Evolutionary conservation across 1,140 invertebrate genomes (phyloP), one percentile per base, ranked within the genome.

Genomic region (Calephelis nemesis): DNA sequence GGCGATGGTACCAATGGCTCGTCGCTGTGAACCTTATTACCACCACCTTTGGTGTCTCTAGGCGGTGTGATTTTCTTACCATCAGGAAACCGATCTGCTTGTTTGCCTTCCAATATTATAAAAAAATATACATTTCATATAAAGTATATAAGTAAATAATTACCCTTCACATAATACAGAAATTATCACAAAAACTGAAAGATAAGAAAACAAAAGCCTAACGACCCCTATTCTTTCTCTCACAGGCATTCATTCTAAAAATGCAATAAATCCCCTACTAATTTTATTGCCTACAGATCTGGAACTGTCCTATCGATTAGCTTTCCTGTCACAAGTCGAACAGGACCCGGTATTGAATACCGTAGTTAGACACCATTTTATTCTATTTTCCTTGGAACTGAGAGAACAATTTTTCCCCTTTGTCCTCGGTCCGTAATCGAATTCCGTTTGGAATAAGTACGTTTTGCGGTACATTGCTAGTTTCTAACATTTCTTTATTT

Each of bases 381-480:
- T 78, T 84, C 78, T 81, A 80, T 82, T 82, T 79, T 67, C 69
- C 74, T 72, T 76, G 70, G 71, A 75, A 70, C 68, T 64, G 69
- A 67, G 63, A 64, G 75, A 75, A 77, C 71, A 78, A 83, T 83
- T 84, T 83, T 84, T 85, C 78, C 79, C 82, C 83, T 84, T 87
- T 87, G 84, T 84, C 81, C 69, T 74, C 69, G 42, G 67, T 76
- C 60, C 67, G 78, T 87, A 87, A 87, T 85, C 84, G 84, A 85
- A 87, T 85, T 84, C 84, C 77, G 72, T 79, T 78, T 69, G 74
- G 73, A 79, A 79, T 81, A 82, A 78, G 76, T 78, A 76, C 74
- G 68, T 79, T 78, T 77, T 74, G 79, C 70, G 76, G 75, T 78
- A 70, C 72, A 73, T 69, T 67, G 72, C 72, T 74, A 72, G 75